Base-by-base conservation (phyloP, 2,888 invertebrate species). In the Nymphalis polychloros region DNA sequence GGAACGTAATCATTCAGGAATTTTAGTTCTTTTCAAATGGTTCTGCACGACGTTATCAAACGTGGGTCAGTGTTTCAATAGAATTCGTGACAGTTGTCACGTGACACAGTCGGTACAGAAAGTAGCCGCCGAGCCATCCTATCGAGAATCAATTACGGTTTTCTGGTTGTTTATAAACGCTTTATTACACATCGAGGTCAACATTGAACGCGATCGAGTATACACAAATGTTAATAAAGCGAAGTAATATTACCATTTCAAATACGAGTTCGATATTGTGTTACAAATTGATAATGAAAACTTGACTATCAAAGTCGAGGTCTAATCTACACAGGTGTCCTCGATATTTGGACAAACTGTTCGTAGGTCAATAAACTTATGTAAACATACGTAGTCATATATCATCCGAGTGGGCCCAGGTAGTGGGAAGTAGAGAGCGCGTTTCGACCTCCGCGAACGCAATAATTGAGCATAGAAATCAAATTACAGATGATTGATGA, bases 381-480 rank as follows among this genome's bases (percentile, higher is more conserved):
- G 72, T 73, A 66, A 73, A 71, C 69, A 69, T 67, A 69, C 62
- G 59, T 55, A 62, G 35, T 57, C 72, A 70, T 73, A 72, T 61
- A 76, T 81, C 77, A 78, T 77, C 78, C 77, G 77, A 78, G 78
- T 80, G 78, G 77, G 78, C 72, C 67, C 79, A 78, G 79, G 79
- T 80, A 84, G 81, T 78, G 83, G 84, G 84, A 85, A 88, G 81
- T 81, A 78, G 81, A 84, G 84, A 84, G 83, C 75, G 74, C 81
- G 83, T 77, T 78, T 79, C 90, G 91, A 91, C 88, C 90, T 90
- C 89, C 85, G 88, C 87, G 87, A 87, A 90, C 89, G 90, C 87
- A 92, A 92, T 92, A 92, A 92, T 92, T 92, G 92, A 91, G 90
- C 89, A 90, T 91, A 92, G 91, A 92, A 92, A 92, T 92, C 92